Conservation (phyloP, 2,113 vertebrate species). For the Labeo rohita region DNA sequence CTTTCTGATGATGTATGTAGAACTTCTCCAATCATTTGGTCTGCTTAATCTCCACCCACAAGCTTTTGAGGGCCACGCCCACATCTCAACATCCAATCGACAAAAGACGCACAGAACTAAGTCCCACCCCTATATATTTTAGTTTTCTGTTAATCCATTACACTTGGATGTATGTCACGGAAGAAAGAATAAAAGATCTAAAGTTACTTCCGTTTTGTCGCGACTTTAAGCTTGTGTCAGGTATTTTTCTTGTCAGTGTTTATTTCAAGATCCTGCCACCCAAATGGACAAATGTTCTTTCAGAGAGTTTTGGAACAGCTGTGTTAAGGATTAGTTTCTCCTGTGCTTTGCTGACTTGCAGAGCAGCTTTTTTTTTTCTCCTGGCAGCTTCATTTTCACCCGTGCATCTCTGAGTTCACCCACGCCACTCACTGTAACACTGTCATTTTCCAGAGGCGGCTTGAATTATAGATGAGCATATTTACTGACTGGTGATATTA, state of each 20-base stretch:
- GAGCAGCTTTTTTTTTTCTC: not conserved
- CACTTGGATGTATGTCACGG: not conserved
- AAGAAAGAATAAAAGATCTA: not conserved
- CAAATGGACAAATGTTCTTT: constrained; percentile 19
- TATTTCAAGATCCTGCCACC: not conserved
- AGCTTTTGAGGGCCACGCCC: not conserved
- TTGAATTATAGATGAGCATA: constrained; percentile 62
- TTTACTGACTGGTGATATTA: constrained; percentile 56
- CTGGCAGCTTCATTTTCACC: not conserved
- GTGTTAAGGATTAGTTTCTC: not conserved
- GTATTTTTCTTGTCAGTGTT: not conserved
- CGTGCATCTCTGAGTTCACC: constrained; percentile 16
- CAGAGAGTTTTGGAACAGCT: not conserved
- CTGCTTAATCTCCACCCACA: not conserved
- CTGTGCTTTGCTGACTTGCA: constrained; percentile 20
- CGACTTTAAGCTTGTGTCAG: not conserved
- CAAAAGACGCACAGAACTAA: not conserved
- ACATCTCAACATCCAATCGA: not conserved
- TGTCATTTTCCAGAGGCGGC: constrained; percentile 54
- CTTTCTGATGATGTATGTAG: not conserved
- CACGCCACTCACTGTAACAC: constrained; percentile 38
- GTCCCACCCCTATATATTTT: not conserved
- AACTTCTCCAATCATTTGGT: not conserved
- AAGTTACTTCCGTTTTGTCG: not conserved
- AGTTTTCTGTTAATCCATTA: not conserved